Percentiles rank a stretch among this genome's conserved stretches.
phyloP scores from a whole-genome alignment of 2,113 vertebrate genomes.

The Ptilorrhoa leucosticta region DNA sequence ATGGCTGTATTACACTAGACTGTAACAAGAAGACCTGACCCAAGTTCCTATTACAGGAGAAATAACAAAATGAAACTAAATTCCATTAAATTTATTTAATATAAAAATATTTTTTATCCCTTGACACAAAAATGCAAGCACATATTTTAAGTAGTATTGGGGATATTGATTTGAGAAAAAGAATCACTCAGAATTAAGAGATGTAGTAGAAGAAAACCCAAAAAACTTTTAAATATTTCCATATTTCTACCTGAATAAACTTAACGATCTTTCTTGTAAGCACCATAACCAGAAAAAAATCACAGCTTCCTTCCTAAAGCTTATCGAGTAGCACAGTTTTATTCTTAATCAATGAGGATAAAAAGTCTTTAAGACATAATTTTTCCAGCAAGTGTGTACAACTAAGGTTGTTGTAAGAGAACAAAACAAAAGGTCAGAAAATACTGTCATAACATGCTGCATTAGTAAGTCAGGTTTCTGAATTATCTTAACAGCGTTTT shows the following conservation, averaged over 20 bases:
- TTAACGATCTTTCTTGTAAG: background rate
- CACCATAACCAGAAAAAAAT: background rate
- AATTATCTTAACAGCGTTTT: background rate
- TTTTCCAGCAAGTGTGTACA: background rate
- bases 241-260: background rate
- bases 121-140: background rate
- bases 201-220: background rate
- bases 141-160: background rate
- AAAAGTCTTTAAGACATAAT: background rate
- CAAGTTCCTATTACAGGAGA: background rate
- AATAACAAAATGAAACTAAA: background rate
- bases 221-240: background rate
- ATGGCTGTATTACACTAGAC: background rate
- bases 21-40: background rate
- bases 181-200: background rate
- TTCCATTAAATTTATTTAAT: background rate
- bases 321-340: background rate
- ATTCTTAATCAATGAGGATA: slow-evolving; percentile 27
- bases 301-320: background rate
- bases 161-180: background rate
- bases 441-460: background rate
- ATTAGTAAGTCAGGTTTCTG: background rate
- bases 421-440: background rate
- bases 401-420: background rate
- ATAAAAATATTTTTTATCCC: background rate